These are phyloP conservation scores for Pristionchus japonicus DNA, from an alignment of 2,888 invertebrate genomes.

Conservation along the genomic window DNA sequence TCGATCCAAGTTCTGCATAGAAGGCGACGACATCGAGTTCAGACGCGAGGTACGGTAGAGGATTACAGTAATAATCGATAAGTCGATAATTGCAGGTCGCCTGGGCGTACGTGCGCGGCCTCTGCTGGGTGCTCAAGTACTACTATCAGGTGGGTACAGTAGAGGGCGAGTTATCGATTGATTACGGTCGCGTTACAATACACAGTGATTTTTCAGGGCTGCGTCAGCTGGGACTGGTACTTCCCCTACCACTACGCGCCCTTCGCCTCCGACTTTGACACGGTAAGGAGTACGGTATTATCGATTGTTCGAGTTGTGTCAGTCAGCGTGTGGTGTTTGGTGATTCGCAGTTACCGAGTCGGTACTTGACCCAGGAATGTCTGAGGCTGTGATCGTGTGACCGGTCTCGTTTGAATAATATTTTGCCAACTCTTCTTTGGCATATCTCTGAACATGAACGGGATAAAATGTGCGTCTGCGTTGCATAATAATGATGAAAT, in stretches of 20 bases:
- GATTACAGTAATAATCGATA: background rate
- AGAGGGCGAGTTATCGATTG: background rate
- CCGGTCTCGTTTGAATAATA: no score
- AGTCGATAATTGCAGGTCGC: constrained; percentile 78
- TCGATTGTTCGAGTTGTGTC: no score
- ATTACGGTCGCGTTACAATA: background rate
- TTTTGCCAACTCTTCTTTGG: no score
- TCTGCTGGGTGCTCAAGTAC: constrained; percentile 98
- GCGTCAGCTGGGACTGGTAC: constrained; percentile 99
- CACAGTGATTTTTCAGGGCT: constrained; percentile 81
- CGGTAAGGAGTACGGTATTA: constrained; percentile 45
- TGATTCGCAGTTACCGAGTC: no score
- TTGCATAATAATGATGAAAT: background rate
- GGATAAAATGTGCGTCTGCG: background rate
- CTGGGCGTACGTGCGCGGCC: constrained; percentile 90
- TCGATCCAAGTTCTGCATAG: constrained; percentile 76
- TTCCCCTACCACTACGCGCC: constrained; percentile 99
- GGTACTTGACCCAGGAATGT: no score
- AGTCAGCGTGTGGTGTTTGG: no score
- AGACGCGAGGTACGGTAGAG: constrained; percentile 81
- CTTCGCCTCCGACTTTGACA: constrained; percentile 96
- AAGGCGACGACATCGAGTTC: constrained; percentile 81
- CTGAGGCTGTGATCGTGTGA: no score
- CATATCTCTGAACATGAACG: no score
- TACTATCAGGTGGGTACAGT: constrained; percentile 85